Evolutionary conservation across 2,113 vertebrate genomes (phyloP).

Genomic region (Crocuta crocuta): DNA sequence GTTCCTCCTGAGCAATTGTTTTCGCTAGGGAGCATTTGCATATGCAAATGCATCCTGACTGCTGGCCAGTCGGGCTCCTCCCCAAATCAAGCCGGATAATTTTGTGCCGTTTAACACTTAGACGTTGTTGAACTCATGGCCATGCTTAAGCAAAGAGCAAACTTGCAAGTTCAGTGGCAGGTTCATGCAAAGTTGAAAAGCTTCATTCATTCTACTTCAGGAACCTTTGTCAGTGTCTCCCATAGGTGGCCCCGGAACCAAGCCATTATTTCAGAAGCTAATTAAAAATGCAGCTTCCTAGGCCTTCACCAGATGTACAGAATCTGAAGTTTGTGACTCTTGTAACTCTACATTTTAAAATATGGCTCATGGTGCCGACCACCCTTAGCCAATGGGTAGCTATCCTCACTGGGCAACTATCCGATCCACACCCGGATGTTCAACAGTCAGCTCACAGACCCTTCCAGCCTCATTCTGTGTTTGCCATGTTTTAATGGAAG

Average conservation of each 20-base stretch:
- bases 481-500: too few relatives aligned
- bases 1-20: conserved; percentile 80
- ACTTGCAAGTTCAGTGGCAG: conserved; percentile 26
- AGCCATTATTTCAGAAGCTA: not conserved
- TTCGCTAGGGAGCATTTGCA: conserved; percentile 72
- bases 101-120: conserved; percentile 75
- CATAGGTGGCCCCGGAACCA: not conserved
- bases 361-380: too few relatives aligned
- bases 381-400: too few relatives aligned
- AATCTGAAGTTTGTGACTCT: not conserved
- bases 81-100: conserved; percentile 71
- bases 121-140: conserved; percentile 71
- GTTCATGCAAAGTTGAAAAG: conserved; percentile 59
- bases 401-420: not conserved
- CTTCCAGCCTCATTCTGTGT: not conserved
- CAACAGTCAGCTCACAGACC: rapidly evolving
- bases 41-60: conserved; percentile 77
- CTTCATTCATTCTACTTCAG: not conserved
- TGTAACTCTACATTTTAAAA: not conserved
- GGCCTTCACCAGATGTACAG: not conserved
- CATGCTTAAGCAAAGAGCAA: conserved; percentile 72
- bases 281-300: not conserved
- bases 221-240: not conserved
- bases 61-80: conserved; percentile 79
- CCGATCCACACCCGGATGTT: rapidly evolving